Conservation (phyloP, 1,140 invertebrate genomes). For the Oncopodura yosiiana region DNA sequence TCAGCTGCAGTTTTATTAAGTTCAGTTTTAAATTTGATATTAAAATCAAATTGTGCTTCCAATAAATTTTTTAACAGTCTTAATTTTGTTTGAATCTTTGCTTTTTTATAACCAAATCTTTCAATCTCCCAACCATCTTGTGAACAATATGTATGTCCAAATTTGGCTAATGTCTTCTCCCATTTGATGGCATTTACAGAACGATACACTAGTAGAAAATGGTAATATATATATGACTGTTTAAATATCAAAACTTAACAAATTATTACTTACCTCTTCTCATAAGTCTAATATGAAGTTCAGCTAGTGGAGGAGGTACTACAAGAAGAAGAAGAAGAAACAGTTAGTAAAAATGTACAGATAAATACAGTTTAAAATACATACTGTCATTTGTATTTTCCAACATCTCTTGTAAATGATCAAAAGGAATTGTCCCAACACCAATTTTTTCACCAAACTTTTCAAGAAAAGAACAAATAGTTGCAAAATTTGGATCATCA, state of each 20-base stretch:
- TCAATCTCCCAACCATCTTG: constrained; percentile 95
- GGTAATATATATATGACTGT: too few species aligned
- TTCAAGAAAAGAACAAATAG: constrained; percentile 85
- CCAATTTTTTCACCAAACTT: constrained; percentile 74
- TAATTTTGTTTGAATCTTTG: constrained; percentile 75
- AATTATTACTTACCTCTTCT: too few species aligned
- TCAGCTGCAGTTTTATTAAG: constrained; percentile 69
- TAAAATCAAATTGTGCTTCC: constrained; percentile 89
- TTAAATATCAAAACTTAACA: too few species aligned
- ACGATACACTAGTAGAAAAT: constrained; percentile 75
- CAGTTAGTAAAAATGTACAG: background rate
- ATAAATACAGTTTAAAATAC: constrained; percentile 35
- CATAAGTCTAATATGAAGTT: constrained; percentile 80
- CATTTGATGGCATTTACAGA: constrained; percentile 75
- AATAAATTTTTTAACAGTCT: constrained; percentile 80
- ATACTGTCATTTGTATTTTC: constrained; percentile 78
- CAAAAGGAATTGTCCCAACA: constrained; percentile 61
- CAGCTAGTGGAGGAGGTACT: constrained; percentile 68
- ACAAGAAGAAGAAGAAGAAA: constrained; percentile 41
- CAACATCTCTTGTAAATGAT: constrained; percentile 72
- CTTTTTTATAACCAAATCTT: constrained; percentile 88
- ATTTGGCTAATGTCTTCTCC: constrained; percentile 80
- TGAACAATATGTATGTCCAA: constrained; percentile 75
- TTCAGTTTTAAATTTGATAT: constrained; percentile 85
- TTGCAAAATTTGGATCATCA: constrained; percentile 89